Conservation (phyloP, 2,888 invertebrate species). For the Rhagium mordax region DNA sequence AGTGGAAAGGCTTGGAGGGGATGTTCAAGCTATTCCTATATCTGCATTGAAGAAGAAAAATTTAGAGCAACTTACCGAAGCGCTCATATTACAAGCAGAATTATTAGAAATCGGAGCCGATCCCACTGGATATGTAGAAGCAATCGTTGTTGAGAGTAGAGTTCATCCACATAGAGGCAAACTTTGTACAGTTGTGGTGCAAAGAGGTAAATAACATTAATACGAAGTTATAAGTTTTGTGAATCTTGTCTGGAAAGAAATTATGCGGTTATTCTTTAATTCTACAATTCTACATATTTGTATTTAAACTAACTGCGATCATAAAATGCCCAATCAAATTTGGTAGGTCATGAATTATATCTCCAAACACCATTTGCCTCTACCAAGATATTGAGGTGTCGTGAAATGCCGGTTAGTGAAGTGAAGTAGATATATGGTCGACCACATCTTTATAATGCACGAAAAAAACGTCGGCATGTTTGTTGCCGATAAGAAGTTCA, state of each 20-base stretch:
- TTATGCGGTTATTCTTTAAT: too few species aligned
- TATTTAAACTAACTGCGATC: too few species aligned
- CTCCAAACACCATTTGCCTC: too few species aligned
- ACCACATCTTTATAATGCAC: too few species aligned
- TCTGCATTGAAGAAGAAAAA: slow-evolving; percentile 91
- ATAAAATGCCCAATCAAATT: too few species aligned
- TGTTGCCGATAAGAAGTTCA: too few species aligned
- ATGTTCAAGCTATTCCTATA: slow-evolving; percentile 90
- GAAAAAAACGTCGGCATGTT: too few species aligned
- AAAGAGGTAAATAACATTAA: slow-evolving; percentile 71
- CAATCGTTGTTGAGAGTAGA: slow-evolving; percentile 90
- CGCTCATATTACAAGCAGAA: slow-evolving; percentile 88
- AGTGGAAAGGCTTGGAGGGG: slow-evolving; percentile 92
- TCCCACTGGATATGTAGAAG: slow-evolving; percentile 88
- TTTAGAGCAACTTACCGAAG: slow-evolving; percentile 85
- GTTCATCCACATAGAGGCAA: slow-evolving; percentile 81
- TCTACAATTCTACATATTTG: too few species aligned
- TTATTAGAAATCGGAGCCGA: slow-evolving; percentile 90
- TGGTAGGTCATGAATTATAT: too few species aligned
- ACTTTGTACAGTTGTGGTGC: slow-evolving; percentile 87
- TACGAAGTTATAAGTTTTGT: background rate
- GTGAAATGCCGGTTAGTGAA: too few species aligned
- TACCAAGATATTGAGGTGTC: too few species aligned
- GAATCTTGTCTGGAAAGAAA: background rate
- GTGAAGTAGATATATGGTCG: too few species aligned